These are phyloP conservation scores for Mythimna impura DNA, from an alignment of 2,888 invertebrate species.

Conservation along the genomic window DNA sequence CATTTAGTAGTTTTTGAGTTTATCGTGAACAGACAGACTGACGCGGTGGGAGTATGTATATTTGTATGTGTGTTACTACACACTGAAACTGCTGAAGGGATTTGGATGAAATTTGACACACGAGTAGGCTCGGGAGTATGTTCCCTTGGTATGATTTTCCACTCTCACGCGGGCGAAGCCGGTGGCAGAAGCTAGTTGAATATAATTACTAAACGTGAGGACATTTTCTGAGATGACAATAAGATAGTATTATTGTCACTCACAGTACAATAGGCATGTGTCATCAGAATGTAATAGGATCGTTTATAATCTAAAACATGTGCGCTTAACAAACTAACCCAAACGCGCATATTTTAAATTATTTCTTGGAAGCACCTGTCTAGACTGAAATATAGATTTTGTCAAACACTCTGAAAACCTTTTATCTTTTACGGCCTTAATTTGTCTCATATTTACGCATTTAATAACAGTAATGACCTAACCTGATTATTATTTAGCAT, in stretches of 20 bases:
- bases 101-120: no score
- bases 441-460: constrained; percentile 16
- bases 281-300: constrained; percentile 31
- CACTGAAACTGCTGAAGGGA: no score
- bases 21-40: no score
- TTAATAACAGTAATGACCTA: constrained; percentile 1
- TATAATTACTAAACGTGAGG: no score
- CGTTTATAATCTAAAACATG: constrained; percentile 28
- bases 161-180: no score
- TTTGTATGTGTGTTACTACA: no score
- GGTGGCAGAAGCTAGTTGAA: no score
- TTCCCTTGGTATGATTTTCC: no score
- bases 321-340: neutral
- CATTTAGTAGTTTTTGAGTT: no score
- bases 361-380: constrained; percentile 18
- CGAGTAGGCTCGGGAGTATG: no score
- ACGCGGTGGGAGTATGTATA: no score
- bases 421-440: constrained; percentile 21
- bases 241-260: neutral
- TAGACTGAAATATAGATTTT: constrained; percentile 8
- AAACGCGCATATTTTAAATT: constrained; percentile 10
- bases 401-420: neutral
- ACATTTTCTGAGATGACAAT: no score
- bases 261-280: neutral
- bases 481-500: constrained; percentile 8